Evolutionary conservation across 2,888 invertebrate species (phyloP).

Genomic region (Lasioglossum zephyrum): DNA sequence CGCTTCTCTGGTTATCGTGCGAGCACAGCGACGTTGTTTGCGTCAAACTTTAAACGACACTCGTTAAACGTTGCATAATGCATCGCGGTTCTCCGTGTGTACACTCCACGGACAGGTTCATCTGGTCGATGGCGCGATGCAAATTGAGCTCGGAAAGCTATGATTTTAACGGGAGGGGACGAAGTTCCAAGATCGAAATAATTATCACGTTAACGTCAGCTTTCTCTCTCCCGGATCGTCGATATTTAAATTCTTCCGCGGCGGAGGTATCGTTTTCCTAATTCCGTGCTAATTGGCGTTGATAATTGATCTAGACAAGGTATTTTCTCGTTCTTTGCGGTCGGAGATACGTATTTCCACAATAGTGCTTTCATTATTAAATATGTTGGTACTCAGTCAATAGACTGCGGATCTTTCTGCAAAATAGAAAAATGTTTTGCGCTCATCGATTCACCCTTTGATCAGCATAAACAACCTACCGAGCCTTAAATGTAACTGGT

Average conservation of each 20-base stretch:
- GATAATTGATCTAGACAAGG: not conserved
- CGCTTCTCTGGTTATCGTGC: not conserved
- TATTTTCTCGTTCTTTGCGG: too few species aligned
- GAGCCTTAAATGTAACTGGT: too few species aligned
- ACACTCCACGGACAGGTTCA: not conserved
- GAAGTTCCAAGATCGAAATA: not conserved
- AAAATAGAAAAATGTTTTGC: too few species aligned
- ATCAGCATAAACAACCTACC: not conserved
- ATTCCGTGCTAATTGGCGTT: not conserved
- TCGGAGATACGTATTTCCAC: too few species aligned
- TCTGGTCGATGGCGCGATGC: not conserved
- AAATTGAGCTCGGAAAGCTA: not conserved
- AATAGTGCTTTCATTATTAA: too few species aligned
- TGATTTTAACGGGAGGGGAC: not conserved
- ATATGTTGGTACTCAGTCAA: too few species aligned
- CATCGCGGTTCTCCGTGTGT: not conserved
- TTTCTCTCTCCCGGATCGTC: not conserved
- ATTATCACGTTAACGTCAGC: not conserved
- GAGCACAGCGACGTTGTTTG: not conserved
- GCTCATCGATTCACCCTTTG: not conserved
- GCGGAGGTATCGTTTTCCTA: not conserved
- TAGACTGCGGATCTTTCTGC: too few species aligned
- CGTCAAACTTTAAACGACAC: not conserved
- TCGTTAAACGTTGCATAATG: conserved; percentile 13
- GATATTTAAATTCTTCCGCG: not conserved